Percentiles rank a stretch among this genome's conserved stretches.
These are phyloP conservation scores for Trachops cirrhosus DNA, from an alignment of 2,797 vertebrate species.

Conservation along the genomic window DNA sequence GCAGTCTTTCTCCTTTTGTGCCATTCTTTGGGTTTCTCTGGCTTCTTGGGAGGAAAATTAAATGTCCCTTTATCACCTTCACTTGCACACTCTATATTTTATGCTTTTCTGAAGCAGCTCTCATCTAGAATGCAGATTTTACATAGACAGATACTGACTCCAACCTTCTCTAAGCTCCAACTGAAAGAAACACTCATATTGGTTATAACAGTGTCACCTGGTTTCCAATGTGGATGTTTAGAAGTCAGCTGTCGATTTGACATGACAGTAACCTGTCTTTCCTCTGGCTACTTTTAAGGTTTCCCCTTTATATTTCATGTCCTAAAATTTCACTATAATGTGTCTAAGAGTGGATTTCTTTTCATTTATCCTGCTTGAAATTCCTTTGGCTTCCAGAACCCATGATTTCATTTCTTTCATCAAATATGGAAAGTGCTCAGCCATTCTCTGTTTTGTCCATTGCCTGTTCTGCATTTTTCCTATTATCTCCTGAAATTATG, in stretches of 20 bases:
- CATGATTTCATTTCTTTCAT: not conserved
- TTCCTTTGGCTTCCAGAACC: not conserved
- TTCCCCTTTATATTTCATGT: not conserved
- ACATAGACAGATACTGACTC: not conserved
- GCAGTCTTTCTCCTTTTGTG: not conserved
- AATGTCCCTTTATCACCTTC: not conserved
- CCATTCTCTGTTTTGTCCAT: not conserved
- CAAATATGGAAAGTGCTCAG: not conserved
- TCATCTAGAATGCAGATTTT: not conserved
- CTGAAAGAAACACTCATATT: not conserved
- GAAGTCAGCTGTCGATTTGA: not conserved
- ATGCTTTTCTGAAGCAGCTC: not conserved
- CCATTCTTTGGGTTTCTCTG: not conserved
- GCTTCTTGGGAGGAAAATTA: not conserved
- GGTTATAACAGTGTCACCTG: not conserved
- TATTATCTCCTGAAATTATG: not conserved
- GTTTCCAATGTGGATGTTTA: not conserved
- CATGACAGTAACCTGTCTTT: not conserved
- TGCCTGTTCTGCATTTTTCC: not conserved
- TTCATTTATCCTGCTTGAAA: not conserved
- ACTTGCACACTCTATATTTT: not conserved
- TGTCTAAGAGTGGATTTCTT: not conserved
- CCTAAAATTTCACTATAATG: not conserved
- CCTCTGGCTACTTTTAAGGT: not conserved
- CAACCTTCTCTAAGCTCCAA: not conserved